Evolutionary conservation across 2,888 invertebrate species (phyloP).

Genomic region (Apamea anceps): DNA sequence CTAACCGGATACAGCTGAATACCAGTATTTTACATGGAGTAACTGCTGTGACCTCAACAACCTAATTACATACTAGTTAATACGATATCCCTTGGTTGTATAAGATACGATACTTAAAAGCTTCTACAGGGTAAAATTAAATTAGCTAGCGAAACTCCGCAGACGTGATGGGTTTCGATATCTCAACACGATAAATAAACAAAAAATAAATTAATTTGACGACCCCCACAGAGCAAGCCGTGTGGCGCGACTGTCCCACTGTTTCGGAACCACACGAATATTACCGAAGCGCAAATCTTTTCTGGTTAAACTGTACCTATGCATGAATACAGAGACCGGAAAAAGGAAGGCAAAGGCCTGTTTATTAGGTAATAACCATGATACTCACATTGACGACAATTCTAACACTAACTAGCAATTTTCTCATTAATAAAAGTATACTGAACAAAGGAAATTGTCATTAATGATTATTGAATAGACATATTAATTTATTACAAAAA

Average conservation of each 20-base stretch:
- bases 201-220: too few species aligned
- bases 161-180: too few species aligned
- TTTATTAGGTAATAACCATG: not conserved
- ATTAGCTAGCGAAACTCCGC: too few species aligned
- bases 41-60: too few species aligned
- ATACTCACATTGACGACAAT: not conserved
- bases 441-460: conserved; percentile 1
- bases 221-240: not conserved
- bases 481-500: conserved; percentile 30
- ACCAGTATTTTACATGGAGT: too few species aligned
- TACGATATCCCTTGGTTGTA: too few species aligned
- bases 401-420: conserved; percentile 39
- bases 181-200: too few species aligned
- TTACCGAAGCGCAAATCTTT: not conserved
- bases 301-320: not conserved
- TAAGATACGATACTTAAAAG: too few species aligned
- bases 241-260: not conserved
- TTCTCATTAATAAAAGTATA: conserved; percentile 8
- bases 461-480: conserved; percentile 29
- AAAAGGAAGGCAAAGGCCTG: not conserved
- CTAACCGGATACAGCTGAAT: too few species aligned
- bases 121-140: too few species aligned
- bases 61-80: too few species aligned
- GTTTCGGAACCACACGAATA: not conserved
- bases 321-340: not conserved